These are phyloP conservation scores for Scartelaos histophorus DNA, from an alignment of 2,113 vertebrate genomes.

Conservation along the genomic window DNA sequence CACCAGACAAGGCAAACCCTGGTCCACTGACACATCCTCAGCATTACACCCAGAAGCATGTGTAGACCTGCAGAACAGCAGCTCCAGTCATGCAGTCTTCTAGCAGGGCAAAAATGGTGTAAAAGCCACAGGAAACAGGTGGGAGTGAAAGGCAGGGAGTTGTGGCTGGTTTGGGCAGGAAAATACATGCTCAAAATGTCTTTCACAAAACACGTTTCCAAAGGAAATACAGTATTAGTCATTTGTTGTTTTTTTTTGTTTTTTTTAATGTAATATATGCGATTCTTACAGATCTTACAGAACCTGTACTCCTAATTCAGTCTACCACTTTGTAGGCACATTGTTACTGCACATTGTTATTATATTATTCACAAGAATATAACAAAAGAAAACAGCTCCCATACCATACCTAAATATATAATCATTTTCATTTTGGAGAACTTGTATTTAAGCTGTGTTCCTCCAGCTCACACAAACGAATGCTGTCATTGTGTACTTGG, in stretches of 20 bases:
- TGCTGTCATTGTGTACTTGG: no score
- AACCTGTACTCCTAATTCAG: background rate
- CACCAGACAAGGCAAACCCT: constrained; percentile 48
- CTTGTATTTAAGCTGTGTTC: background rate
- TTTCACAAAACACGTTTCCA: background rate
- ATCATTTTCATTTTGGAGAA: background rate
- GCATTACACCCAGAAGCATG: constrained; percentile 50
- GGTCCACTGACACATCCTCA: constrained; percentile 44
- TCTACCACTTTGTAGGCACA: background rate
- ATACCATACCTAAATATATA: background rate
- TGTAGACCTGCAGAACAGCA: constrained; percentile 53
- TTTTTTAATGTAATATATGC: background rate
- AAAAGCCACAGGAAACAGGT: constrained; percentile 17
- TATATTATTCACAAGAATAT: background rate
- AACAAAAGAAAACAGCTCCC: background rate
- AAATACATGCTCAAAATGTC: constrained; percentile 35
- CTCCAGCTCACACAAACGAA: no score
- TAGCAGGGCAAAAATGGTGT: constrained; percentile 27
- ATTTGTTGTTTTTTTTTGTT: background rate
- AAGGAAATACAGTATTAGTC: background rate
- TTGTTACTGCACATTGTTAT: background rate
- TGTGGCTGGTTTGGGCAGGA: constrained; percentile 42
- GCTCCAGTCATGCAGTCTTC: constrained; percentile 60
- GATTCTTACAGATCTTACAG: background rate
- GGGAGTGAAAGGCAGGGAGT: constrained; percentile 19